phyloP scores from a whole-genome alignment of 2,113 vertebrate species.

The Redunca redunca region DNA sequence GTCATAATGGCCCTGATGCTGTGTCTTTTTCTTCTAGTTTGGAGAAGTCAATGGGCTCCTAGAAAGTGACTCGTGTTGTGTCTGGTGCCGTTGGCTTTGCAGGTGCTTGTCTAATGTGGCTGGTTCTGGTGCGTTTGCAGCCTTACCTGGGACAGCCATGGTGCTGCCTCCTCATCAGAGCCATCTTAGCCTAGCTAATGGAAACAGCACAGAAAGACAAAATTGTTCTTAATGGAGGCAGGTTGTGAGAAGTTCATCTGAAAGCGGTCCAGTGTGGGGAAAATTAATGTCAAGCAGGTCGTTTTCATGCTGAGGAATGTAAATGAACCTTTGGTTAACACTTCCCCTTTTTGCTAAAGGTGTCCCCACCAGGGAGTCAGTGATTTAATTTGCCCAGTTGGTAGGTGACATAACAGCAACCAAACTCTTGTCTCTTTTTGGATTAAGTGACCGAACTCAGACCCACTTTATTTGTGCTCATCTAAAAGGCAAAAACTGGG shows the following conservation, averaged over 20 bases:
- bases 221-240: background rate
- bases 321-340: background rate
- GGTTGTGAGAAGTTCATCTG: background rate
- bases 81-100: no score
- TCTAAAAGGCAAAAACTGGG: background rate
- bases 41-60: background rate
- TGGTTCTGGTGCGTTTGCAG: background rate
- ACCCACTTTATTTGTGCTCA: background rate
- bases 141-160: background rate
- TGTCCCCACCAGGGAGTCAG: background rate
- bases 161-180: background rate
- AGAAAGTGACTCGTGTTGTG: background rate
- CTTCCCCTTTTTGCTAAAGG: background rate
- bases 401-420: background rate
- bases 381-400: background rate
- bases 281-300: background rate
- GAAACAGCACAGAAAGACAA: background rate
- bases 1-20: background rate
- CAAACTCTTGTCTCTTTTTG: background rate
- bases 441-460: background rate
- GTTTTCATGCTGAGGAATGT: background rate
- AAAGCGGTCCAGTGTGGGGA: background rate
- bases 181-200: background rate
- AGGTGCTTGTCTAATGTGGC: background rate
- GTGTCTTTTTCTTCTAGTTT: background rate